Evolutionary conservation across 2,113 vertebrate genomes (phyloP).

Genomic region (Tenrec ecaudatus): DNA sequence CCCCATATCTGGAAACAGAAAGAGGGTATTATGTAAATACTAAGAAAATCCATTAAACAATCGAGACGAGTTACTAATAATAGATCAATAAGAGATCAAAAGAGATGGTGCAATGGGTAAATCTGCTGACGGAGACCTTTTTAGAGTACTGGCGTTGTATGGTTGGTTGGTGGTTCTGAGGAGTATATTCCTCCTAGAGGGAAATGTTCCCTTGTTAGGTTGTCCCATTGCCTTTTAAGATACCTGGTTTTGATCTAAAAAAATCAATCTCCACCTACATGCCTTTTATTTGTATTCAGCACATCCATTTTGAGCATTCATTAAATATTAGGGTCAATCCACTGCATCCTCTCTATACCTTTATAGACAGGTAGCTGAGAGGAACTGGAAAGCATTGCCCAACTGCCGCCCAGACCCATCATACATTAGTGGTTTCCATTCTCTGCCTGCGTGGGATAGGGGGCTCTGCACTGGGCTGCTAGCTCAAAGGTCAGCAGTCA

Average conservation of each 20-base stretch:
- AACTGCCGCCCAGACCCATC: background rate
- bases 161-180: no score
- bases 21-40: slow-evolving; percentile 6
- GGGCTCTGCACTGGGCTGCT: no score
- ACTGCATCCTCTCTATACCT: background rate
- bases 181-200: no score
- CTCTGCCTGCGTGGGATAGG: background rate
- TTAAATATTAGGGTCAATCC: background rate
- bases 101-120: no score
- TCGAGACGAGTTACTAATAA: background rate
- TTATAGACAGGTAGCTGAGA: background rate
- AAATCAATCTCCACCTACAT: slow-evolving; percentile 1
- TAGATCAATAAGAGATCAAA: no score
- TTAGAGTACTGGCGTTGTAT: no score
- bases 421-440: background rate
- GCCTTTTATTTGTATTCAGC: background rate
- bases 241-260: background rate
- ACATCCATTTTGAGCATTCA: background rate
- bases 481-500: no score
- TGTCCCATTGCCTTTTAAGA: background rate
- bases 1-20: background rate
- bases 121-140: no score
- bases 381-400: background rate
- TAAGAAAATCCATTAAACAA: background rate
- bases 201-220: no score